Base-by-base conservation (phyloP, 1,140 invertebrate genomes). In the Cherax destructor region DNA sequence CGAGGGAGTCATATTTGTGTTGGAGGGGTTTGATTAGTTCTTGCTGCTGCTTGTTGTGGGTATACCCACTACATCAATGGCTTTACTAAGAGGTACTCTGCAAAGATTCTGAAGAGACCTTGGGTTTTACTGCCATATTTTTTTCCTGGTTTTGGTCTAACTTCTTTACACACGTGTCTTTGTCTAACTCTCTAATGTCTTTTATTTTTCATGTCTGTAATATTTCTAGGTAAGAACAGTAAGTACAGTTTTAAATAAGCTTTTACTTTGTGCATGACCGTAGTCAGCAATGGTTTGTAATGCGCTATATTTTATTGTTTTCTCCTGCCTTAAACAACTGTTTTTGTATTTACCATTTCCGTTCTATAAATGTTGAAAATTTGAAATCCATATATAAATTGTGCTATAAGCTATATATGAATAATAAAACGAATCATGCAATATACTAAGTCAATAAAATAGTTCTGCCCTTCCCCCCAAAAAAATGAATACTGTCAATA, bases 191-290 rank as follows among this genome's bases (percentile, higher is more conserved):
- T 52, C 69, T 30, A 61, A 61, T 88, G 47, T 79, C 30, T 72
- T 49, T 72, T 72, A 61, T 80, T 85, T 41, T 88, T 83, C 61
- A 87, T 87, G 76, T 78, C 74, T 88, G 87, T 88, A 59, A 80
- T 83, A 61, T 72, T 83, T 88, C 61, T 88, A 88, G 87, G 87
- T 59, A 83, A 69, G 47, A 61, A 88, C 87, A 88, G 87, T 88
- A 88, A 88, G 87, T 88, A 59, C 50, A 74, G 13, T 56, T 56
- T 56, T 13, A 9, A 56, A 30, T 65, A 18, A 65, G 5, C 61
- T 21, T 21, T 18, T 65, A 18, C 61, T 65, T 11, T 21, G 61
- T 65, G 61, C 61, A 65, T 65, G 61, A 5, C 18, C 21, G 61
- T 65, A 65, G 61, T 18, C 61, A 21, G 52, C 61, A 65, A 16